Base-by-base conservation (phyloP, 2,797 vertebrate species). In the Eremophila alpestris region DNA sequence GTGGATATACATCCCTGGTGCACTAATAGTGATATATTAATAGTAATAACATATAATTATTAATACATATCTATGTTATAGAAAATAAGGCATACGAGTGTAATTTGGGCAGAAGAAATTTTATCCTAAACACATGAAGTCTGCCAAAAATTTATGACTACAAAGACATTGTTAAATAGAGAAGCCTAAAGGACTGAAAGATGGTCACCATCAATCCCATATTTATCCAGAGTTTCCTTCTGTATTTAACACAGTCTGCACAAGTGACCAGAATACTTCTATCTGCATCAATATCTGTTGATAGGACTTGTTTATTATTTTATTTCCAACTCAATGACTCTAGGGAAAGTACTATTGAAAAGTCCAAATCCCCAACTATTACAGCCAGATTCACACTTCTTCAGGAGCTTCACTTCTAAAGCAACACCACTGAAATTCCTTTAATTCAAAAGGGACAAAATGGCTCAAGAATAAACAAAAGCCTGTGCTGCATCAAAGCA, bases 381-480 rank as follows among this genome's bases (percentile, higher is more conserved):
- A 63, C 0, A 1, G 32, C 15, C 52, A 74, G 56, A 89, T 60
- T 75, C 46, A 75, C 51, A 78, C 23, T 30, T 65, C 68, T 60
- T 49, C 36, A 80, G 46, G 40, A 79, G 51, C 51, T 79, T 58
- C 32, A 76, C 71, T 76, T 74, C 90, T 83, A 76, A 92, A 94
- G 43, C 1, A 10, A 77, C 36, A 70, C 56, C 49, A 87, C 36
- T 40, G 46, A 84, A 96, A 94, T 77, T 43, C 90, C 71, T 92
- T 87, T 75, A 92, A 83, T 88, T 90, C 59, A 75, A 93, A 97
- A 87, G 23, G 38, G 91, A 86, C 5, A 12, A 89, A 96, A 96
- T 16, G 27, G 34, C 83, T 76, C 89, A 83, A 58, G 55, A 89
- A 78, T 69, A 82, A 94, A 92, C 45, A 93, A 91, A 95, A 95